These are phyloP conservation scores for Leuctra nigra DNA, from an alignment of 2,888 invertebrate species.

Conservation along the genomic window DNA sequence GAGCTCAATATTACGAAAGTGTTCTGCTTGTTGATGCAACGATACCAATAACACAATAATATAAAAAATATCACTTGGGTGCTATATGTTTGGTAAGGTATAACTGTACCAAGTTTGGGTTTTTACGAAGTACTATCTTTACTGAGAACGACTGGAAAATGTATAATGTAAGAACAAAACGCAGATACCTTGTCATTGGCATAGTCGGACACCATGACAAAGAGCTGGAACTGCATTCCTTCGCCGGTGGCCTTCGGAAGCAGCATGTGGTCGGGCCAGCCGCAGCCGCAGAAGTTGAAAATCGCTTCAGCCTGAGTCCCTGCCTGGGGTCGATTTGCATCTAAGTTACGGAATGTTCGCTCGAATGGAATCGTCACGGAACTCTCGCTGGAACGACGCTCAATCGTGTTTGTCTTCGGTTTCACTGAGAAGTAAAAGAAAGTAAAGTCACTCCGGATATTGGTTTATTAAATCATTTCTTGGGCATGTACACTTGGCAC, in stretches of 20 bases:
- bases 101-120: no score
- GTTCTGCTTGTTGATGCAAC: no score
- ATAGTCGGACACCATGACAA: constrained; percentile 72
- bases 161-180: no score
- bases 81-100: no score
- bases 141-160: no score
- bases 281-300: constrained; percentile 35
- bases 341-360: constrained; percentile 51
- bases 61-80: no score
- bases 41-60: no score
- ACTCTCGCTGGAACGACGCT: constrained; percentile 53
- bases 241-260: constrained; percentile 61
- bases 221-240: constrained; percentile 62
- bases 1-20: no score
- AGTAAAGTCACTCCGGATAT: no score
- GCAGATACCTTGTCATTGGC: constrained; percentile 54
- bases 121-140: no score
- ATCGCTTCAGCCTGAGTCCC: not conserved
- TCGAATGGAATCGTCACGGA: constrained; percentile 52
- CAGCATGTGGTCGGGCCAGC: constrained; percentile 80
- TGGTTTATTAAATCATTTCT: no score
- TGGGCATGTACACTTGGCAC: no score
- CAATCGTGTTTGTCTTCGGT: constrained; percentile 59
- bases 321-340: constrained; percentile 30
- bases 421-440: constrained; percentile 45